These are phyloP conservation scores for Drosophila virilis DNA, from an alignment of 1,140 invertebrate species.

Conservation along the genomic window DNA sequence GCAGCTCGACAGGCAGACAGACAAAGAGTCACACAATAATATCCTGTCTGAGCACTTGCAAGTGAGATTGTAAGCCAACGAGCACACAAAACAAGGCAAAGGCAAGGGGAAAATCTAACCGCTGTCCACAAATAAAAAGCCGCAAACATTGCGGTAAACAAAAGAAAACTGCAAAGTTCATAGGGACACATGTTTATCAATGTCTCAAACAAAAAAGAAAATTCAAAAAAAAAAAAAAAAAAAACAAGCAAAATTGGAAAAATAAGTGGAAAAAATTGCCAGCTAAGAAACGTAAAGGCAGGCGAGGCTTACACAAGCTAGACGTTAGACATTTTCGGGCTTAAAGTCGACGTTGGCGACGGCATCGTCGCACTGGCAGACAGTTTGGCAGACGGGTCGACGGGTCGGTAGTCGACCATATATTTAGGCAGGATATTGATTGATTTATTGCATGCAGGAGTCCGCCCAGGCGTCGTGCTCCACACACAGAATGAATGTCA, in stretches of 20 bases:
- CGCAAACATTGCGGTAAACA: conserved; percentile 52
- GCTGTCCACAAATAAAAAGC: conserved; percentile 50
- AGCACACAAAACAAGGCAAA: not conserved
- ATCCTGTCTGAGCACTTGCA: conserved; percentile 44
- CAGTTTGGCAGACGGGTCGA: conserved; percentile 23
- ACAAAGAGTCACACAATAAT: conserved; percentile 43
- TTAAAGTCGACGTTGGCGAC: conserved; percentile 25
- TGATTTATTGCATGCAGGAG: conserved; percentile 60
- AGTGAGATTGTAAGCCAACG: conserved; percentile 33
- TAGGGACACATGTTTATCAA: conserved; percentile 59
- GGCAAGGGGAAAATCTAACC: conserved; percentile 14
- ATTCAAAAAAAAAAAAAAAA: conserved; percentile 23
- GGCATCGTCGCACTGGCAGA: conserved; percentile 25
- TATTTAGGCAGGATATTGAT: conserved; percentile 60
- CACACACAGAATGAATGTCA: conserved; percentile 59
- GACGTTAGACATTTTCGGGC: conserved; percentile 49
- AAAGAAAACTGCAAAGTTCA: conserved; percentile 56
- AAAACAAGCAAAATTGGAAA: too few species aligned
- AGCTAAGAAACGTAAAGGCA: conserved; percentile 44
- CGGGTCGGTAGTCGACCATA: conserved; percentile 23
- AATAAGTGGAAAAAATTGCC: conserved; percentile 16
- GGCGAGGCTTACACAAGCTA: conserved; percentile 36
- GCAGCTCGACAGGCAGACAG: conserved; percentile 13
- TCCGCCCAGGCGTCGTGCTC: conserved; percentile 39
- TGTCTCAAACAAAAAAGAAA: conserved; percentile 29